A percentile compares a stretch with the other conserved stretches of the same genome.
phyloP scores from a whole-genome alignment of 2,113 vertebrate species.

The Mandrillus leucophaeus region DNA sequence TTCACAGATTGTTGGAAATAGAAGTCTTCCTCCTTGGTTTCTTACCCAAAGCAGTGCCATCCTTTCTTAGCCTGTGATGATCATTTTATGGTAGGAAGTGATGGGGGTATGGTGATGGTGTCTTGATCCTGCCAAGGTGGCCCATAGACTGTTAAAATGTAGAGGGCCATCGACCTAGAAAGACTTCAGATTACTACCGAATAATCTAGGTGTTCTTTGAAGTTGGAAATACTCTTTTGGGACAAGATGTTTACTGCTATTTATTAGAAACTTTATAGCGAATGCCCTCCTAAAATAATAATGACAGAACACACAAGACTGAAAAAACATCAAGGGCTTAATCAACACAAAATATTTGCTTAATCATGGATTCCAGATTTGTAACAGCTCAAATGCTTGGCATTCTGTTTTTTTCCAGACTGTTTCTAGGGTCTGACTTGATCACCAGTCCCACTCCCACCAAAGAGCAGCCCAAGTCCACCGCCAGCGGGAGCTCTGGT shows the following conservation, averaged over 20 bases:
- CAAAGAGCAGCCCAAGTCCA: slow-evolving; percentile 89
- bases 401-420: slow-evolving; percentile 77
- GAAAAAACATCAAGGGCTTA: not conserved
- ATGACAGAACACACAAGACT: not conserved
- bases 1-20: not conserved
- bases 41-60: not conserved
- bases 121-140: not conserved
- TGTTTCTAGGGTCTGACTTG: slow-evolving; percentile 90
- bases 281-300: not conserved
- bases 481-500: slow-evolving; percentile 91
- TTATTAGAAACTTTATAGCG: not conserved
- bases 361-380: not conserved
- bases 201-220: not conserved
- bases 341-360: not conserved
- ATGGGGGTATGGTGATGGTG: not conserved
- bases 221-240: not conserved
- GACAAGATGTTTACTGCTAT: not conserved
- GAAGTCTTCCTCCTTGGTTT: not conserved
- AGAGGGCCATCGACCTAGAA: not conserved
- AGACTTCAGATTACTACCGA: not conserved
- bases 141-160: not conserved
- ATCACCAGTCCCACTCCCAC: slow-evolving; percentile 85
- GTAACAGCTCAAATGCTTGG: not conserved
- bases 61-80: not conserved
- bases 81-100: not conserved